Evolutionary conservation across 2,797 vertebrate genomes (phyloP).

Genomic region (Chelon auratus): DNA sequence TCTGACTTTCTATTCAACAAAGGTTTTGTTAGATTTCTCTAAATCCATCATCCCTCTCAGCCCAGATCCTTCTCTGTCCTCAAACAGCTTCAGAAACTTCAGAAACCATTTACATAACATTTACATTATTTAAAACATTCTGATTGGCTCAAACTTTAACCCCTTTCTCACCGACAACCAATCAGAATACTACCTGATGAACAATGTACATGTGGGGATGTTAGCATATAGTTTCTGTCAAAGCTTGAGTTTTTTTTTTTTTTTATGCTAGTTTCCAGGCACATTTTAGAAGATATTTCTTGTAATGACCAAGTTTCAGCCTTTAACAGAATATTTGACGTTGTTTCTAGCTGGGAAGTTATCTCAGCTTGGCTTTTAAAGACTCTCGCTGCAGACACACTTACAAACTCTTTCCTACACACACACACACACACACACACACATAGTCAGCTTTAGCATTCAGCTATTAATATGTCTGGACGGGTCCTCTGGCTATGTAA

Average conservation of each 20-base stretch:
- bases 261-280: not conserved
- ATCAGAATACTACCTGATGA: too few relatives aligned
- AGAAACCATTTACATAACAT: too few relatives aligned
- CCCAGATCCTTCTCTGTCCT: too few relatives aligned
- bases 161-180: too few relatives aligned
- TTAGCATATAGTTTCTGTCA: not conserved
- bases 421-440: conserved; percentile 56
- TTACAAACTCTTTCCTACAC: conserved; percentile 15
- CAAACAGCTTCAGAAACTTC: too few relatives aligned
- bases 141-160: too few relatives aligned
- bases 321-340: not conserved
- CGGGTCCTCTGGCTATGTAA: conserved; percentile 34
- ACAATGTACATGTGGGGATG: too few relatives aligned
- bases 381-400: conserved; percentile 4
- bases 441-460: conserved; percentile 36
- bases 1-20: too few relatives aligned
- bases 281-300: not conserved
- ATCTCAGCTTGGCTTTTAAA: conserved; percentile 22
- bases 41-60: too few relatives aligned
- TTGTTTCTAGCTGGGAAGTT: not conserved
- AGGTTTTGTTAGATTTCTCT: too few relatives aligned
- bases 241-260: not conserved
- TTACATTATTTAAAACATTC: too few relatives aligned
- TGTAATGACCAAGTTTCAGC: not conserved
- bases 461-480: conserved; percentile 55